These are phyloP conservation scores for Clivina fossor DNA, from an alignment of 2,888 invertebrate species.

Conservation along the genomic window DNA sequence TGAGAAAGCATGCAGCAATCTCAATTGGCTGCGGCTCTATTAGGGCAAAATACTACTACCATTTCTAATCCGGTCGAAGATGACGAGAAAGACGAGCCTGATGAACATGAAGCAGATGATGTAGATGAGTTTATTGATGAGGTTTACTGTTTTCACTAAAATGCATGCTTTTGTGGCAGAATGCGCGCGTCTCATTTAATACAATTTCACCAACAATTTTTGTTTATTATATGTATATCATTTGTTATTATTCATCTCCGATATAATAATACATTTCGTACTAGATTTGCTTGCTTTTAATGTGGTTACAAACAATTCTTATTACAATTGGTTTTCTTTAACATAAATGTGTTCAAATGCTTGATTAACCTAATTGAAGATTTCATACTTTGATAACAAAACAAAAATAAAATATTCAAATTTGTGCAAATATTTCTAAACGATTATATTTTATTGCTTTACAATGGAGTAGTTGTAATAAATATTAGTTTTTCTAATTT, in stretches of 20 bases:
- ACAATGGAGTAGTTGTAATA: no score
- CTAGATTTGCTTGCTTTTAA: no score
- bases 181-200: background rate
- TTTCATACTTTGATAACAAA: no score
- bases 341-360: background rate
- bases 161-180: slow-evolving; percentile 27
- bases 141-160: slow-evolving; percentile 47
- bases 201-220: background rate
- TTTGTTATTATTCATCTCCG: no score
- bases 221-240: background rate
- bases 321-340: background rate
- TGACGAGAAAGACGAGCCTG: slow-evolving; percentile 55
- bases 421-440: no score
- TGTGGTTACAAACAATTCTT: background rate
- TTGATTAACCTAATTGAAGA: no score
- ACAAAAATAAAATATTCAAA: no score
- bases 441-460: no score
- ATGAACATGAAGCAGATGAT: slow-evolving; percentile 59
- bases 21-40: slow-evolving; percentile 53
- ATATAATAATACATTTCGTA: no score
- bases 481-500: no score
- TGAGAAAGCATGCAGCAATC: no score
- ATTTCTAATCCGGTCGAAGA: slow-evolving; percentile 46
- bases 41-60: slow-evolving; percentile 51
- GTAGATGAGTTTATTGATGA: slow-evolving; percentile 62